A percentile compares a stretch with the other conserved stretches of the same genome.
phyloP scores from a whole-genome alignment of 1,140 invertebrate genomes.

The Argopecten irradians region DNA sequence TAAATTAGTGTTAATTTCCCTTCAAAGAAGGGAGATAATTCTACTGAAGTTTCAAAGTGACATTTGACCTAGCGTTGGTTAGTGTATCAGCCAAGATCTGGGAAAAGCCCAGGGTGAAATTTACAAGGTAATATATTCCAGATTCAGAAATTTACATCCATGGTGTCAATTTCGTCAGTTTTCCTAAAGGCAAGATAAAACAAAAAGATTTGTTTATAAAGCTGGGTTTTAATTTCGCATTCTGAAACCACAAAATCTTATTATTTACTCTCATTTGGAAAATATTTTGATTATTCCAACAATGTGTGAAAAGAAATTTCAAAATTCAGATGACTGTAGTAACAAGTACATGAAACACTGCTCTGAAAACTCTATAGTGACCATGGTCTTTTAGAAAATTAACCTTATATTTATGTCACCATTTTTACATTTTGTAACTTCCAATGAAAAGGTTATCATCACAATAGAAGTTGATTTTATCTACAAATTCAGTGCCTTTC shows the following conservation, averaged over 20 bases:
- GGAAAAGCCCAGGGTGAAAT: background rate
- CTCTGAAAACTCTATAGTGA: too few relatives aligned
- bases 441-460: too few relatives aligned
- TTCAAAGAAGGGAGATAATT: background rate
- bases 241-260: background rate
- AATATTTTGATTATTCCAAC: background rate
- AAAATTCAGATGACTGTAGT: too few relatives aligned
- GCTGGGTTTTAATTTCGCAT: background rate
- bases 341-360: too few relatives aligned
- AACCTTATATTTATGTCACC: too few relatives aligned
- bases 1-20: background rate
- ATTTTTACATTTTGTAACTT: too few relatives aligned
- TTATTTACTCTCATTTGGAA: background rate
- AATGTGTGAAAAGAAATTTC: too few relatives aligned
- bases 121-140: background rate
- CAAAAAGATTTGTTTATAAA: background rate
- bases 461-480: too few relatives aligned
- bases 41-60: background rate
- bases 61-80: background rate
- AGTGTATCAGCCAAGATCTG: background rate
- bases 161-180: slow-evolving; percentile 6
- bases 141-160: background rate
- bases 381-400: too few relatives aligned
- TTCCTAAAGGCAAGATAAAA: background rate
- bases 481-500: too few relatives aligned